Evolutionary conservation across 1,140 invertebrate species (phyloP), one percentile per base, ranked within the genome.

Genomic region (Anthonomus grandis): DNA sequence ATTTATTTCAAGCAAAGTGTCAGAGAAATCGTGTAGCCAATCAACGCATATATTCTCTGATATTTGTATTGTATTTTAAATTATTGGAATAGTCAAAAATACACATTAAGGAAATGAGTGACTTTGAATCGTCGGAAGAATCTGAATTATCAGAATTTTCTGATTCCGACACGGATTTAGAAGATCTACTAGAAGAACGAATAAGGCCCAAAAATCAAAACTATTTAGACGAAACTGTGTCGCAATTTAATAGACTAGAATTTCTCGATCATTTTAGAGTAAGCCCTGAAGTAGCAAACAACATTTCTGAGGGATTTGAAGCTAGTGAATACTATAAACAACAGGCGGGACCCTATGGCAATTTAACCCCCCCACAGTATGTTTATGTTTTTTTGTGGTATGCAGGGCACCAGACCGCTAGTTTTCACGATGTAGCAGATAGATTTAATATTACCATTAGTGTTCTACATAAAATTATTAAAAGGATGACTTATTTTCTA

Each of bases 401-500:
- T 59, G 56, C 57, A 21, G 67, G 67, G 12, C 63, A 72, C 57
- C 57, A 71, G 56, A 65, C 64, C 34, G 58, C 68, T 46, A 57
- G 47, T 39, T 72, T 65, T 60, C 25, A 68, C 37, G 69, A 71
- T 63, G 60, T 68, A 37, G 62, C 61, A 13, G 68, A 72, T 55
- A 51, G 68, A 23, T 72, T 72, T 56, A 51, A 64, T 53, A 44
- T 70, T 15, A 59, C 60, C 18, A 54, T 71, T 10, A 70, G 69
- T 59, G 44, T 42, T 48, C 39, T 73, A n/a, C 49, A 59, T 57
- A 51, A 49, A 22, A 51, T 72, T 19, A 65, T 71, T 18, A 61
- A 41, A 38, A 57, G 63, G 57, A 24, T 70, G 10, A 60, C 62
- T 34, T 41, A 60, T 53, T 67, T 59, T 61, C 55, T 70, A 31